These are phyloP conservation scores for Drosophila fungiperda DNA, from an alignment of 2,888 invertebrate genomes.

Conservation along the genomic window DNA sequence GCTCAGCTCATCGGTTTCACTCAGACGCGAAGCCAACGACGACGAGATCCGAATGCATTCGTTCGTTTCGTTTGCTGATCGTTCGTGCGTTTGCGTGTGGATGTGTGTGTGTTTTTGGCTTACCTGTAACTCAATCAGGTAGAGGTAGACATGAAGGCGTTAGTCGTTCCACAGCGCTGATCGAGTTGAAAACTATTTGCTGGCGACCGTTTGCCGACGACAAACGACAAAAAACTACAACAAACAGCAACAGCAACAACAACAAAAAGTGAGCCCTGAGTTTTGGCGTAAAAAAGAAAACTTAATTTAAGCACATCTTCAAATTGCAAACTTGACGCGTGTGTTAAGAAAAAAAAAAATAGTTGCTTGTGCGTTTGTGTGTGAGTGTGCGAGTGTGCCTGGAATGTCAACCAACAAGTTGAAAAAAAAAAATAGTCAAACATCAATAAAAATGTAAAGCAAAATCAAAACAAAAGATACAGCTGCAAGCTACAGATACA, in stretches of 20 bases:
- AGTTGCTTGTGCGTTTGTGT: conserved; percentile 28
- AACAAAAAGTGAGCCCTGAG: conserved; percentile 24
- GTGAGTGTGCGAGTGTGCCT: conserved; percentile 32
- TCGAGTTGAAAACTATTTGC: conserved; percentile 85
- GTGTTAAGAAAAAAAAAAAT: conserved; percentile 27
- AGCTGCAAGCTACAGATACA: conserved; percentile 31
- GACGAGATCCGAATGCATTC: conserved; percentile 39
- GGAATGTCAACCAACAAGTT: conserved; percentile 81
- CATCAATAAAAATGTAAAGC: conserved; percentile 18
- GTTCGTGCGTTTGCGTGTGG: background rate
- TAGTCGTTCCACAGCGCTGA: conserved; percentile 86
- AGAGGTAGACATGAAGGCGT: conserved; percentile 86
- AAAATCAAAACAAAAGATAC: conserved; percentile 37
- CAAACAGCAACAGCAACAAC: background rate
- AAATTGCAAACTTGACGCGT: conserved; percentile 20
- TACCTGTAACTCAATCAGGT: conserved; percentile 84
- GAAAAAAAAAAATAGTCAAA: conserved; percentile 32
- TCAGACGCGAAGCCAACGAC: conserved; percentile 27
- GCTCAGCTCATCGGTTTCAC: conserved; percentile 33
- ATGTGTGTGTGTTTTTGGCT: conserved; percentile 35
- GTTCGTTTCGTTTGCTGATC: conserved; percentile 9
- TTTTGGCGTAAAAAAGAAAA: conserved; percentile 31
- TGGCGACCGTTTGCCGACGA: conserved; percentile 58
- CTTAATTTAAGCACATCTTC: conserved; percentile 21
- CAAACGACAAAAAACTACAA: conserved; percentile 35